Base-by-base conservation (phyloP, 2,888 invertebrate species). In the Lypha dubia region DNA sequence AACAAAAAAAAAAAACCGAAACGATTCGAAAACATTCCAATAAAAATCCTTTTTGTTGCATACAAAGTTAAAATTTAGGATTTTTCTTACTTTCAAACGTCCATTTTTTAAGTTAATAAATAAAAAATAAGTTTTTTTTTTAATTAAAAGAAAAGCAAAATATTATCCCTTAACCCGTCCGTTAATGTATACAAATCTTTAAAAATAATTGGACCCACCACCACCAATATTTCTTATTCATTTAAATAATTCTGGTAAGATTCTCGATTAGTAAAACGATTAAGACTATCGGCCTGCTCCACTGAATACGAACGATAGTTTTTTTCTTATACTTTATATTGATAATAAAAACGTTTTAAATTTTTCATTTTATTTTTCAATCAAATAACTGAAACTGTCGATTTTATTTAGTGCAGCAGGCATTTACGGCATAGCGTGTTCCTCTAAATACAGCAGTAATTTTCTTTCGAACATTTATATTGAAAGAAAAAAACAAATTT, bases 91-190 rank as follows among this genome's bases (percentile, higher is more conserved):
- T 73, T 79, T 71, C 35, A 51, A 75, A 73, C 79, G 85, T 85
- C 83, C 85, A 85, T 79, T 63, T 71, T 79, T 85, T 79, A 76
- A 75, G 83, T 86, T 81, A 56, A 56, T 41, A 68, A 58, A 44
- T 51, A 67, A 9, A 53, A 58, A 76, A 76, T 46, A 62, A 76
- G 60, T 28, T 53, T 51, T 77, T 46, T 65, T 49, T 17, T 41
- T 5, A 9, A 65, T 11, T 24, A 20, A 13, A 74, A 71, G n/a
- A 51, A 24, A 58, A 74, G 58, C 22, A 62, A 71, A 63, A 28
- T 74, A 73, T 56, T 71, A 70, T 58, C 77, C 77, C 75, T 82
- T 84, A 70, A 71, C 83, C 83, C 85, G 85, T 86, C 85, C 83
- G 83, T 81, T 77, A 65, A 80, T 83, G 63, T 80, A 83, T 74